Base-by-base conservation (phyloP, 2,113 vertebrate species). In the Casuarius casuarius region DNA sequence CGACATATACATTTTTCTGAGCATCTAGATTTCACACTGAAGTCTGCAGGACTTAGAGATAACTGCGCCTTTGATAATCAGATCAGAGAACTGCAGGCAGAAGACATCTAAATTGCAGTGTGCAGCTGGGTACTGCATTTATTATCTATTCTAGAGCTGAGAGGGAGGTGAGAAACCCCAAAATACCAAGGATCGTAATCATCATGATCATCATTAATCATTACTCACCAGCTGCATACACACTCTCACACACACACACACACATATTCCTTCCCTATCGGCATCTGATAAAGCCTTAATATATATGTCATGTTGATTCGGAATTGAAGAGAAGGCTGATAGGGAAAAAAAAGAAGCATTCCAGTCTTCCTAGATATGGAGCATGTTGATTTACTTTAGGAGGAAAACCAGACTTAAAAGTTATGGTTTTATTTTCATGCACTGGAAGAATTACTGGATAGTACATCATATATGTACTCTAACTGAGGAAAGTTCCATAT, bases 101-200 rank as follows among this genome's bases (percentile, higher is more conserved):
- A 96, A 97, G 87, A 82, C 48, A 93, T 85, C 67, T 94, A 97
- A 97, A 98, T 97, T 96, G 89, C 25, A 59, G 66, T 89, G 73
- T 89, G 48, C 95, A 97, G 94, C 91, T 97, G 92, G 92, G 83
- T 61, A 28, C 71, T 97, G 54, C 68, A 94, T 97, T 97, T 97
- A 89, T 97, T 94, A 95, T 97, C 93, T 97, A 52, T 97, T 97
- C 92, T 63, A 85, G 66, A 93, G 96, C 76, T 94, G 72, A 86
- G 84, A 92, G 71, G 52, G 91, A 90, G 80, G 58, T 93, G 75
- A 97, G 77, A 97, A 92, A 79, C 58, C 65, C 77, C 52, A 93
- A 96, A 98, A 97, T 96, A 97, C 80, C 79, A 35, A 90, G 76
- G 79, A 79, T 73, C 91, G 66, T 95, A 97, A 97, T 97, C 87